Evolutionary conservation across 1,140 invertebrate species (phyloP).

Genomic region (Tetragnatha versicolor): DNA sequence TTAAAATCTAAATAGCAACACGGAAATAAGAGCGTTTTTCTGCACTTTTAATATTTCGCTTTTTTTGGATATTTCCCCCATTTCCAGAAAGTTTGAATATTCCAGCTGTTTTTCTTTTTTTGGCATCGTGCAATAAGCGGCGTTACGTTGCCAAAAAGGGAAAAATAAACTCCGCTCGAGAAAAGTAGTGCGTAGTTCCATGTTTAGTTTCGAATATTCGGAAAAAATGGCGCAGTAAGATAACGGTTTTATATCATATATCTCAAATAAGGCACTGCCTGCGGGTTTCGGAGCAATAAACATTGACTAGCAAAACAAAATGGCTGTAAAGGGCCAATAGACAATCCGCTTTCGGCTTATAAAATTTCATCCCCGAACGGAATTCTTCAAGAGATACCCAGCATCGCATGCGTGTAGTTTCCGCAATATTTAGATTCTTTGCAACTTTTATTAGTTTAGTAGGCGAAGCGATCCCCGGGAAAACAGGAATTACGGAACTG

Average conservation of each 20-base stretch:
- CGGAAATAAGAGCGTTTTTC: conserved; percentile 22
- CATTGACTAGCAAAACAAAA: no score
- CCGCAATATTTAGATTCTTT: no score
- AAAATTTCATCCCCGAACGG: no score
- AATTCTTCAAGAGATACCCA: no score
- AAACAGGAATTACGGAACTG: no score
- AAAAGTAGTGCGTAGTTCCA: neutral
- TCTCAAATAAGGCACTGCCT: neutral
- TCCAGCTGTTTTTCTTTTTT: neutral
- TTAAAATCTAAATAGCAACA: conserved; percentile 31
- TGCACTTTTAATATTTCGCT: neutral
- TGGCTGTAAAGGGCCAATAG: no score
- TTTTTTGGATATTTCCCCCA: neutral
- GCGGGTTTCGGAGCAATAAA: neutral
- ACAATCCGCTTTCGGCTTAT: no score
- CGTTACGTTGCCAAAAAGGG: neutral
- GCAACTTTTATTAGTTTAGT: no score
- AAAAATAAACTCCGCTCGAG: neutral
- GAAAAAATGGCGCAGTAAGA: neutral
- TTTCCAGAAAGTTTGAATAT: neutral
- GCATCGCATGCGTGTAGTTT: no score
- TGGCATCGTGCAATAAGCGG: no score
- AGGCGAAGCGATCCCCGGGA: no score
- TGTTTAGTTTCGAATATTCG: no score
- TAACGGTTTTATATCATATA: neutral